phyloP scores from a whole-genome alignment of 1,140 invertebrate species.

The Diabrotica undecimpunctata region DNA sequence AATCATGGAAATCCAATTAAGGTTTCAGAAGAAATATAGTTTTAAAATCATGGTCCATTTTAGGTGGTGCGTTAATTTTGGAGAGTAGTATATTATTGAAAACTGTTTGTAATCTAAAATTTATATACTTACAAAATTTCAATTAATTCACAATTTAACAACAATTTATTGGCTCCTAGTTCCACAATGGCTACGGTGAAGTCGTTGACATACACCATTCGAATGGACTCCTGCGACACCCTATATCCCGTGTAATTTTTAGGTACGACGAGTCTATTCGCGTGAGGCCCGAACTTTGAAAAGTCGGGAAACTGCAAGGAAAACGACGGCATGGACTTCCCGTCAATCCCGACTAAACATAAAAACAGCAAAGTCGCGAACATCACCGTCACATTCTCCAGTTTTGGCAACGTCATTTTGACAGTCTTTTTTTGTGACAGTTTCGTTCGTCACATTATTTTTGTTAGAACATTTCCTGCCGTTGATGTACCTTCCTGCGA shows the following conservation, averaged over 20 bases:
- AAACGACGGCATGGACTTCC: conserved; percentile 48
- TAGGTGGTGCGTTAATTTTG: no score
- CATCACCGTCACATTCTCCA: conserved; percentile 27
- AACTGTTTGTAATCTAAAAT: no score
- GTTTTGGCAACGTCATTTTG: conserved; percentile 14
- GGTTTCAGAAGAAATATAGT: no score
- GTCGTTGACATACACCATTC: conserved; percentile 73
- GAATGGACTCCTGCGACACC: conserved; percentile 57
- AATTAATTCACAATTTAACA: conserved; percentile 75
- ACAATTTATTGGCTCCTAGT: conserved; percentile 59
- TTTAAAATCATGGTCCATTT: no score
- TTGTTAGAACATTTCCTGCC: neutral
- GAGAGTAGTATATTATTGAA: no score
- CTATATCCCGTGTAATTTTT: conserved; percentile 60
- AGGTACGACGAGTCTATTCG: no score
- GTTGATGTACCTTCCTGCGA: neutral
- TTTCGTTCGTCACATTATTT: neutral
- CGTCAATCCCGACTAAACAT: conserved; percentile 36
- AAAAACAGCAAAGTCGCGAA: conserved; percentile 30
- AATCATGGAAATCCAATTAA: no score
- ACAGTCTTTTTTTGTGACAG: neutral
- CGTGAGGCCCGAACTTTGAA: neutral
- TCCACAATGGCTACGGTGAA: conserved; percentile 78
- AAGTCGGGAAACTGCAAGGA: conserved; percentile 50
- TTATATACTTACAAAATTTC: conserved; percentile 74